Evolutionary conservation across 2,113 vertebrate genomes (phyloP).

Genomic region (Dipodomys spectabilis): DNA sequence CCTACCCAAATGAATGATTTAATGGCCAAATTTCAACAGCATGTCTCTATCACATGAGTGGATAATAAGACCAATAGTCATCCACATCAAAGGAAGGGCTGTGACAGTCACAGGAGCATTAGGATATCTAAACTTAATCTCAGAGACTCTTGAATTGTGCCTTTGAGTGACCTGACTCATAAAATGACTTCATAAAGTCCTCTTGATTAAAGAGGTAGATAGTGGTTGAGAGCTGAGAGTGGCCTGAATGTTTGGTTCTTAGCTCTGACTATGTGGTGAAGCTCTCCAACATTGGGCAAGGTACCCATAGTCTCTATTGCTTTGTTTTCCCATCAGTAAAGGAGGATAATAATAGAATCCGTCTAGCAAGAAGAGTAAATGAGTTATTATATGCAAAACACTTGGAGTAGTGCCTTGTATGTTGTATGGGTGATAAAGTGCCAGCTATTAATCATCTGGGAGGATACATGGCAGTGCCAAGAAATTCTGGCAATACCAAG

Average conservation of each 20-base stretch:
- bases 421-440: neutral
- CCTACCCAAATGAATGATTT: neutral
- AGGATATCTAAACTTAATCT: conserved; percentile 10
- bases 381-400: conserved; percentile 43
- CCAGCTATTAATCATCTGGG: conserved; percentile 24
- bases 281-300: neutral
- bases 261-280: neutral
- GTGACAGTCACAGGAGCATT: neutral
- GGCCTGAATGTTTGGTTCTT: neutral
- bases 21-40: conserved; percentile 6
- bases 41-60: neutral
- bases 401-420: neutral
- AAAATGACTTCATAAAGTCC: neutral
- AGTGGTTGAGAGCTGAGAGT: neutral
- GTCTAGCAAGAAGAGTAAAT: neutral
- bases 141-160: neutral
- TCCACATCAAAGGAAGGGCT: conserved; percentile 19
- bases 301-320: neutral
- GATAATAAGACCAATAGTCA: neutral
- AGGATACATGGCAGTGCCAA: neutral
- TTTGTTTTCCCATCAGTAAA: conserved; percentile 40
- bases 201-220: neutral
- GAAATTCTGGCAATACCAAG: neutral
- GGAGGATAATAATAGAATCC: neutral
- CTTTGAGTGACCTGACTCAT: neutral